phyloP scores from a whole-genome alignment of 1,140 invertebrate genomes.

The Anastrepha obliqua region DNA sequence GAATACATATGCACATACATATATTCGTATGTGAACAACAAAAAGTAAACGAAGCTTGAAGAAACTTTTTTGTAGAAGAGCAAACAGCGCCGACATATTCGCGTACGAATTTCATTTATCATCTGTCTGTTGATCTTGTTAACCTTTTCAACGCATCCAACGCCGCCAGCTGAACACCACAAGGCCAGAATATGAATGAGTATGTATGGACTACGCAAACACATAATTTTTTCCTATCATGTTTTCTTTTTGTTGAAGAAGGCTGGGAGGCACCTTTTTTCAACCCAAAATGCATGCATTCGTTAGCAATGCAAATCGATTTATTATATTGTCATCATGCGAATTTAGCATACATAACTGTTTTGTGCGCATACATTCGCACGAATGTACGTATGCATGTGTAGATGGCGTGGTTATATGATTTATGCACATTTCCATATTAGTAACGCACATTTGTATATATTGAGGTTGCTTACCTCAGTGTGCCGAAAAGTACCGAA shows the following conservation, averaged over 20 bases:
- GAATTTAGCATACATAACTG: neutral
- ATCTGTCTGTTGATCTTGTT: neutral
- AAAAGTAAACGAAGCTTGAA: too few relatives aligned
- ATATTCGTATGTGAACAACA: too few relatives aligned
- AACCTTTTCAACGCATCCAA: constrained; percentile 2
- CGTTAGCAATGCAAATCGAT: constrained; percentile 43
- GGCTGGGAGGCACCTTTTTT: neutral
- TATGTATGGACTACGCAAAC: neutral
- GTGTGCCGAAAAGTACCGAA: too few relatives aligned
- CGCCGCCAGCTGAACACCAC: neutral
- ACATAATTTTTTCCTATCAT: neutral
- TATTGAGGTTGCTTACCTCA: too few relatives aligned
- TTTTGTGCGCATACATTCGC: neutral
- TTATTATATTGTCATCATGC: constrained; percentile 32
- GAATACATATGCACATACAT: too few relatives aligned
- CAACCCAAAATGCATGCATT: neutral
- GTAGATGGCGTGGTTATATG: too few relatives aligned
- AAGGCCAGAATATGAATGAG: neutral
- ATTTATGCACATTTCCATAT: too few relatives aligned
- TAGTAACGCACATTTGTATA: too few relatives aligned
- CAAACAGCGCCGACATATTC: neutral
- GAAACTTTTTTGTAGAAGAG: too few relatives aligned
- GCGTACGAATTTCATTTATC: constrained; percentile 37
- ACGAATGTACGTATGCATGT: neutral
- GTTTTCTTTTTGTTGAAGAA: neutral